A percentile compares a stretch with the other conserved stretches of the same genome.
phyloP scores from a whole-genome alignment of 2,797 vertebrate genomes.

The Iguana delicatissima region DNA sequence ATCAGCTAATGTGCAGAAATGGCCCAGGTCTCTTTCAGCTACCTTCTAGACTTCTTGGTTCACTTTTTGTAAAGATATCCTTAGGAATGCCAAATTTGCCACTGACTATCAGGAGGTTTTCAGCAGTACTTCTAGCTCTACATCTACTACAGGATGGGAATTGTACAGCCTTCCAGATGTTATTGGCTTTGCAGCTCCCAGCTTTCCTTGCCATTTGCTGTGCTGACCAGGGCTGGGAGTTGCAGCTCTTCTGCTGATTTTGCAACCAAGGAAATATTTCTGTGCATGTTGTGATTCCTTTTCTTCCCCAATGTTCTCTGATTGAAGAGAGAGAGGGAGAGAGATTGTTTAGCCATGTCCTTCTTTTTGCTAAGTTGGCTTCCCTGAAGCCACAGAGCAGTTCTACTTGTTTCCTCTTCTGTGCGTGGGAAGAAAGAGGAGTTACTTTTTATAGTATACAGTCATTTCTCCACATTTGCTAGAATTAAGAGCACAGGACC shows the following conservation, averaged over 20 bases:
- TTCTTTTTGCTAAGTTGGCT: background rate
- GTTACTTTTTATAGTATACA: background rate
- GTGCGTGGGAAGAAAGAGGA: background rate
- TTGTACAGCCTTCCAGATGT: too few relatives aligned
- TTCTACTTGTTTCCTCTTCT: background rate
- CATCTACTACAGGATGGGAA: background rate
- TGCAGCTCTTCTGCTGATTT: background rate
- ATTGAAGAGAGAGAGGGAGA: background rate
- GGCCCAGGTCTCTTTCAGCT: background rate
- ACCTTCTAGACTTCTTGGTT: background rate
- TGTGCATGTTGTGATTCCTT: background rate
- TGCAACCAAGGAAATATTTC: background rate
- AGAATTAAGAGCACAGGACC: too few relatives aligned
- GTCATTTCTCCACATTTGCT: too few relatives aligned
- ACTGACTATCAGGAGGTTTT: background rate
- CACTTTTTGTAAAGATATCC: background rate
- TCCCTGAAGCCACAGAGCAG: background rate
- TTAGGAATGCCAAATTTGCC: background rate
- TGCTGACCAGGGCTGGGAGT: too few relatives aligned
- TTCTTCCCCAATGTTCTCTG: background rate
- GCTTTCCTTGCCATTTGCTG: too few relatives aligned
- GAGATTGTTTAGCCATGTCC: background rate
- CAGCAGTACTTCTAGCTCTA: background rate
- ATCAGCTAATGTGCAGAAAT: too few relatives aligned
- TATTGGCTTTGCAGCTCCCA: too few relatives aligned